Evolutionary conservation across 2,888 invertebrate species (phyloP), one percentile per base, ranked within the genome.

Genomic region (Cartodere bifasciata): DNA sequence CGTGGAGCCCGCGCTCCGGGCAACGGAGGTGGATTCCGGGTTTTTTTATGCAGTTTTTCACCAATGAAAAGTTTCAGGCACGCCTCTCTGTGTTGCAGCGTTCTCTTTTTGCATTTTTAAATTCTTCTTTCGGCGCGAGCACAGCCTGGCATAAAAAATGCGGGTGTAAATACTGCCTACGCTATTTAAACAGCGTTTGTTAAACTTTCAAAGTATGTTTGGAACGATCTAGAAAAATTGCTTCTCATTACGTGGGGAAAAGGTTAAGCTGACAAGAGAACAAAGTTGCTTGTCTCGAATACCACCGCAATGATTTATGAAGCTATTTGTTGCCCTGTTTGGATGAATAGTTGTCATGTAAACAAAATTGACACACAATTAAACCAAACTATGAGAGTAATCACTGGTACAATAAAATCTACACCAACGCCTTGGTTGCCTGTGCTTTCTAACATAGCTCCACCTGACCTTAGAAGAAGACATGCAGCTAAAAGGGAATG

Each of bases 141-240:
- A 53, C 50, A 47, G 53, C 52, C 52, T 53, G 52, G 53, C 51
- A 55, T 52, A 53, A 58, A 58, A 58, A 58, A 59, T 55, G 53
- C 51, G 50, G 48, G 53, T 50, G 56, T 56, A 55, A 58, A 57
- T 55, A 50, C 55, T 47, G 44, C 40, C 48, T 44, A 50, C 52
- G 49, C 53, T 56, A 52, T 55, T 56, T 53, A 53, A 55, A 56
- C 55, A 55, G 47, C 53, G 52, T 49, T 50, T 49, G 47, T 46
- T 40, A 46, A 42, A 44, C 43, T 45, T 47, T 44, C 33, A 42
- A 42, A 46, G 45, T 43, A 42, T 42, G 44, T 45, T 39, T 35
- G 40, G 35, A 42, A 35, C 47, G 42, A 47, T 47, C 44, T 42
- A 38, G 47, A 49, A 49, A 52, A 52, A 49, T 51, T 46, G 43